phyloP scores from a whole-genome alignment of 1,140 invertebrate species.

The Diachasma alloeum region DNA sequence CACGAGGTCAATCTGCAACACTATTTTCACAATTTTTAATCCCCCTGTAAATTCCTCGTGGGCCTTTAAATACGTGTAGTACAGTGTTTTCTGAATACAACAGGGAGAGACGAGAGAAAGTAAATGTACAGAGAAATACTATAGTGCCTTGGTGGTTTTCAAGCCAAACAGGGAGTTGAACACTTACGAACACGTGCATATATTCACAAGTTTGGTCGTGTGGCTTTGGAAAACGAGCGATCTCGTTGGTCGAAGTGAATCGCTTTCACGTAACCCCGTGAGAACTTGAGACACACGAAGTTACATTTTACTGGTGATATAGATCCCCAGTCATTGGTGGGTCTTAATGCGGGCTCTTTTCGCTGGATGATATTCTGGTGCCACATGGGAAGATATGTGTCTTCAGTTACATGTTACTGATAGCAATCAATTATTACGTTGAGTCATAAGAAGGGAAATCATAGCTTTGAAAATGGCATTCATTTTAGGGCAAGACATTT shows the following conservation, averaged over 20 bases:
- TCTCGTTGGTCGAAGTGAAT: constrained; percentile 31
- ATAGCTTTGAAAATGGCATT: too few species aligned
- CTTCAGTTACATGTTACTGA: not conserved
- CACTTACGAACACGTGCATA: constrained; percentile 6
- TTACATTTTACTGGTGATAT: constrained; percentile 1
- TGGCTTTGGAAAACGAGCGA: constrained; percentile 11
- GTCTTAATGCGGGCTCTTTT: not conserved
- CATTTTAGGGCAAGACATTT: too few species aligned
- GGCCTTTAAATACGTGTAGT: not conserved
- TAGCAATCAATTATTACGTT: not conserved
- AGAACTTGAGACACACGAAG: constrained; percentile 45
- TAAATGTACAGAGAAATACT: constrained; percentile 3
- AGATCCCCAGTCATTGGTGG: not conserved
- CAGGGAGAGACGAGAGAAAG: constrained; percentile 7
- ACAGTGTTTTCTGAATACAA: not conserved
- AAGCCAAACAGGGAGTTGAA: constrained; percentile 13
- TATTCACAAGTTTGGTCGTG: constrained; percentile 10
- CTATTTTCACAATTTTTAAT: not conserved
- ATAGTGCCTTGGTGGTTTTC: not conserved
- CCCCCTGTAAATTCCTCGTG: not conserved
- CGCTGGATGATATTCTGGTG: not conserved
- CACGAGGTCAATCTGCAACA: not conserved
- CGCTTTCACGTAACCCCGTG: constrained; percentile 54
- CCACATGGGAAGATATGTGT: not conserved
- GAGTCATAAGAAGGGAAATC: too few species aligned